phyloP scores from a whole-genome alignment of 2,797 vertebrate species.

The Synaphobranchus kaupii region DNA sequence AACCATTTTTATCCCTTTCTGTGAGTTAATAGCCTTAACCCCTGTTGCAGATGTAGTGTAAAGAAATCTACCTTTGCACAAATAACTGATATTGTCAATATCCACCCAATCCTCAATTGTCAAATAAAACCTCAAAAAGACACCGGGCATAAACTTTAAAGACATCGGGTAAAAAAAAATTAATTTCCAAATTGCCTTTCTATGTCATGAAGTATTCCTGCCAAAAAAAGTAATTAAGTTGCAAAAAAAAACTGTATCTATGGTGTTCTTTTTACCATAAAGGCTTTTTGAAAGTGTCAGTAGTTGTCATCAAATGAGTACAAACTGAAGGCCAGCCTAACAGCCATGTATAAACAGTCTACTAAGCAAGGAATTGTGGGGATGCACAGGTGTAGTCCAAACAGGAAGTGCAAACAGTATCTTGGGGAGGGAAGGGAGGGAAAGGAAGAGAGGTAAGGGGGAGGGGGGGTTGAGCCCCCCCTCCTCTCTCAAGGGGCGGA shows the following conservation, averaged over 20 bases:
- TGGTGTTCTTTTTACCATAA: constrained; percentile 20
- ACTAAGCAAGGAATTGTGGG: not conserved
- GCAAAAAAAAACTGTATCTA: constrained; percentile 57
- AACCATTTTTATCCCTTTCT: constrained; percentile 62
- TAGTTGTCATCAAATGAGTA: constrained; percentile 5
- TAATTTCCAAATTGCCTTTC: constrained; percentile 71
- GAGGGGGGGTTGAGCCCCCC: constrained; percentile 27
- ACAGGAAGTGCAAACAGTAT: constrained; percentile 34
- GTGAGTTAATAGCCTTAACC: not conserved
- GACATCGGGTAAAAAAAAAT: constrained; percentile 78
- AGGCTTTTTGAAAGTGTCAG: not conserved
- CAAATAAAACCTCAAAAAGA: constrained; percentile 53
- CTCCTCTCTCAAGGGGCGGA: constrained; percentile 85
- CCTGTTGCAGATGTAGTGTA: constrained; percentile 31
- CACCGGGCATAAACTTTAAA: constrained; percentile 65
- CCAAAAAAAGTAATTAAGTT: constrained; percentile 72
- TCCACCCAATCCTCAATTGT: constrained; percentile 12
- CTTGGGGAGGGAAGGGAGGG: constrained; percentile 8
- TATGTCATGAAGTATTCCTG: constrained; percentile 67
- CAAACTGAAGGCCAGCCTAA: constrained; percentile 35
- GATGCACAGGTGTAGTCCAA: constrained; percentile 19
- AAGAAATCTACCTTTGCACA: not conserved
- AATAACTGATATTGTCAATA: not conserved
- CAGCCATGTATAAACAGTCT: constrained; percentile 32
- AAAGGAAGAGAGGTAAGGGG: constrained; percentile 12